These are phyloP conservation scores for Clangula hyemalis DNA, from an alignment of 2,797 vertebrate species.

Conservation along the genomic window DNA sequence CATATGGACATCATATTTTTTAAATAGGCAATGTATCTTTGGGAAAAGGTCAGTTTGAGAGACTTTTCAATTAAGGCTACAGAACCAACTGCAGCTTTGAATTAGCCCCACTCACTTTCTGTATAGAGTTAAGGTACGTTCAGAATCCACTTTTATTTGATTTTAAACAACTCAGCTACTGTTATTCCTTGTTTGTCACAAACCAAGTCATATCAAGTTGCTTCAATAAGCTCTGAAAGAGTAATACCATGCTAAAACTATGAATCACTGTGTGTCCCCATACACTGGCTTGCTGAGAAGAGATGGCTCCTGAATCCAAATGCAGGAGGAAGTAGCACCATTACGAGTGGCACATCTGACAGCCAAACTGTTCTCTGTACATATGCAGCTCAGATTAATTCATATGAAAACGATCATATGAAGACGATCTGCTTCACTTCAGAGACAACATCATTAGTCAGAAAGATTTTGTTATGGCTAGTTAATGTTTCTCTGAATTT, in stretches of 20 bases:
- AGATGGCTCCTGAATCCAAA: background rate
- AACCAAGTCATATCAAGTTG: background rate
- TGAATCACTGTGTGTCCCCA: background rate
- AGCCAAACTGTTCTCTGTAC: background rate
- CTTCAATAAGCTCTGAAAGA: background rate
- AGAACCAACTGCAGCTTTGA: background rate
- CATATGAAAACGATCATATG: background rate
- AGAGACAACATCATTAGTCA: background rate
- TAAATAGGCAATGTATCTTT: background rate
- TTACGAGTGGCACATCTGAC: background rate
- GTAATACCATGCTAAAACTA: background rate
- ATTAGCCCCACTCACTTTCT: background rate
- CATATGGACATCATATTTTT: background rate
- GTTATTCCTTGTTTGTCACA: background rate
- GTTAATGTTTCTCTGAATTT: background rate
- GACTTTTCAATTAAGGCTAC: background rate
- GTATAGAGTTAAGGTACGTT: background rate
- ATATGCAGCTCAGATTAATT: background rate
- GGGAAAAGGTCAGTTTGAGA: background rate
- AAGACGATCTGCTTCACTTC: background rate
- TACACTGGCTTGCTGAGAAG: fast-evolving
- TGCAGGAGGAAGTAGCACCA: background rate
- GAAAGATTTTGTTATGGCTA: background rate
- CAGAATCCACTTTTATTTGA: background rate
- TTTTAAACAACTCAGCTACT: background rate